phyloP scores from a whole-genome alignment of 2,113 vertebrate genomes.

The Campylomormyrus tamandua region DNA sequence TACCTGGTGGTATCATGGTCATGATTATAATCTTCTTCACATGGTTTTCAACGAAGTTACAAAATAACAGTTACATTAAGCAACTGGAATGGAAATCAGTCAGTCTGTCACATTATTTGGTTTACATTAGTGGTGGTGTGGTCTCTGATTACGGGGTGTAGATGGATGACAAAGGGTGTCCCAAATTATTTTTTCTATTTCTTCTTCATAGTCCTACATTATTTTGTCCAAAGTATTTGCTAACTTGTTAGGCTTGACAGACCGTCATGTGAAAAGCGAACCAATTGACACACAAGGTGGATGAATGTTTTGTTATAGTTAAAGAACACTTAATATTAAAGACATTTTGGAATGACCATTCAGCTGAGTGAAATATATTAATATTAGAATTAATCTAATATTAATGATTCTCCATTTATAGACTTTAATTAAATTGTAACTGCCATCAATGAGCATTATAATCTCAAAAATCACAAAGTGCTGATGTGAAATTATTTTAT shows the following conservation, averaged over 20 bases:
- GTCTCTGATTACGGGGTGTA: no score
- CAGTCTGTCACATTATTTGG: not conserved
- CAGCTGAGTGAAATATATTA: conserved; percentile 11
- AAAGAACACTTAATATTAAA: conserved; percentile 5
- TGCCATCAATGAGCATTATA: conserved; percentile 53
- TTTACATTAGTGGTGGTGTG: not conserved
- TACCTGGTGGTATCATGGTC: not conserved
- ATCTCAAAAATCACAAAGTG: conserved; percentile 57
- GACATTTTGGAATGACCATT: conserved; percentile 18
- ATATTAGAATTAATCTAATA: conserved; percentile 52
- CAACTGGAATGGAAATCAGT: not conserved
- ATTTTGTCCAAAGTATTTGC: not conserved
- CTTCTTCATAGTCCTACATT: not conserved
- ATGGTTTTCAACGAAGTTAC: conserved; percentile 65
- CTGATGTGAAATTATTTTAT: conserved; percentile 65
- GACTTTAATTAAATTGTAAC: conserved; percentile 68
- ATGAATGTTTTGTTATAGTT: conserved; percentile 7
- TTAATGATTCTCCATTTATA: conserved; percentile 66
- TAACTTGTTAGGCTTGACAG: not conserved
- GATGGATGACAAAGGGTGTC: not conserved
- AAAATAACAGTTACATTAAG: conserved; percentile 65
- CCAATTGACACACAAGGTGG: not conserved
- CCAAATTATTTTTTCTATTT: not conserved
- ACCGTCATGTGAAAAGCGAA: not conserved
- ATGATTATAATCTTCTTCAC: conserved; percentile 51